Percentiles rank a stretch among this genome's conserved stretches.
These are phyloP conservation scores for Polyommatus iphigenia DNA, from an alignment of 2,888 invertebrate species.

Conservation along the genomic window DNA sequence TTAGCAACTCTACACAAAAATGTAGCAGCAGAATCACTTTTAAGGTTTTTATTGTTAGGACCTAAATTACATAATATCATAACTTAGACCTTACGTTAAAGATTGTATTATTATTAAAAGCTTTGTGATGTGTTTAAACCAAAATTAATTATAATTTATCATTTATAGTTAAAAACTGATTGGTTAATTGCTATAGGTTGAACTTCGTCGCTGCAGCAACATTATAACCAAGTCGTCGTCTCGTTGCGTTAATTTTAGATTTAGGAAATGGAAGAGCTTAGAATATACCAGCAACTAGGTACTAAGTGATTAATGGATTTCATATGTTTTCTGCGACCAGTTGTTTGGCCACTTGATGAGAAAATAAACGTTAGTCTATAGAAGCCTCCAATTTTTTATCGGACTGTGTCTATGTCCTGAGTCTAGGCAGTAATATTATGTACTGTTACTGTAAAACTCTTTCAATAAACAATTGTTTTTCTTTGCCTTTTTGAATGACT, in stretches of 20 bases:
- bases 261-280: slow-evolving; percentile 8
- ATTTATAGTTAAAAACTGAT: background rate
- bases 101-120: too few species aligned
- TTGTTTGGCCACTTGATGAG: background rate
- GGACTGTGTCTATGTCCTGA: too few species aligned
- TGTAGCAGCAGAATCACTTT: too few species aligned
- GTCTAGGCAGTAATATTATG: too few species aligned
- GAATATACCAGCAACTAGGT: background rate
- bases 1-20: too few species aligned
- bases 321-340: slow-evolving; percentile 18
- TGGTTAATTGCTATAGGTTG: background rate
- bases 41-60: too few species aligned
- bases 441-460: background rate
- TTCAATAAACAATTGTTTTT: background rate
- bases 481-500: background rate
- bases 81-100: too few species aligned
- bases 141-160: too few species aligned
- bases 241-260: background rate
- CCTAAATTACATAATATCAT: too few species aligned
- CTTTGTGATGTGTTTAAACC: too few species aligned
- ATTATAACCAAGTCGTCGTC: background rate
- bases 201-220: background rate
- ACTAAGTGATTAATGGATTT: slow-evolving; percentile 10
- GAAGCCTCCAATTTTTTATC: background rate
- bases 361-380: background rate